Evolutionary conservation across 2,888 invertebrate species (phyloP), one percentile per base, ranked within the genome.

Genomic region (Leptogaster cylindrica): DNA sequence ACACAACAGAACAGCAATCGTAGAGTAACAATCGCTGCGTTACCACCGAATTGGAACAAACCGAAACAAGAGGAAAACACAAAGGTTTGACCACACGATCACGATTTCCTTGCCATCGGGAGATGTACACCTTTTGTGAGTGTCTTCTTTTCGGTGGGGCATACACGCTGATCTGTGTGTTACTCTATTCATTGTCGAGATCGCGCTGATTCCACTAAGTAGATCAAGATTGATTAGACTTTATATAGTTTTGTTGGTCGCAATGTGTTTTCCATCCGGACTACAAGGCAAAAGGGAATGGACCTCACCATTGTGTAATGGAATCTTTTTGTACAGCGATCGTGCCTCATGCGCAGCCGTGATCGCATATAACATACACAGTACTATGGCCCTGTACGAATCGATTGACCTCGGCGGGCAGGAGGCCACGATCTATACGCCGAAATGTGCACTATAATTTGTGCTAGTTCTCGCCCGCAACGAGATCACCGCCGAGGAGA

Each of bases 141-240:
- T 64, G 48, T 64, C 64, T 64, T 64, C 65, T 14, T 50, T 25
- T 25, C 48, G 65, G 48, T 36, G 36, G 46, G 46, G 64, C 64
- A 46, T 48, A 46, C 48, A 50, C 33, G 64, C 25, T 25, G 64
- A 50, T 50, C 27, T 65, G 36, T 51, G 36, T 65, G 50, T 65
- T 65, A 23, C 48, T n/a, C 31, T 50, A 65, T 65, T 65, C 64
- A 65, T 33, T 18, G n/a, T 20, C 28, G 33, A 52, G 68, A 67
- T 67, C 69, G 67, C 67, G 46, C 61, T 67, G 69, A 69, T 67
- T 65, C 64, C 50, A 55, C 67, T 70, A 70, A 70, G 65, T 66
- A 70, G 70, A 70, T 70, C 70, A 70, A 68, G 70, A 70, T 70
- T 70, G 70, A 70, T 70, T 70, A 70, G 68, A 63, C 65, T 69